Evolutionary conservation across 2,888 invertebrate genomes (phyloP), one percentile per base, ranked within the genome.

Genomic region (Gastracanthus pulcherrimus): DNA sequence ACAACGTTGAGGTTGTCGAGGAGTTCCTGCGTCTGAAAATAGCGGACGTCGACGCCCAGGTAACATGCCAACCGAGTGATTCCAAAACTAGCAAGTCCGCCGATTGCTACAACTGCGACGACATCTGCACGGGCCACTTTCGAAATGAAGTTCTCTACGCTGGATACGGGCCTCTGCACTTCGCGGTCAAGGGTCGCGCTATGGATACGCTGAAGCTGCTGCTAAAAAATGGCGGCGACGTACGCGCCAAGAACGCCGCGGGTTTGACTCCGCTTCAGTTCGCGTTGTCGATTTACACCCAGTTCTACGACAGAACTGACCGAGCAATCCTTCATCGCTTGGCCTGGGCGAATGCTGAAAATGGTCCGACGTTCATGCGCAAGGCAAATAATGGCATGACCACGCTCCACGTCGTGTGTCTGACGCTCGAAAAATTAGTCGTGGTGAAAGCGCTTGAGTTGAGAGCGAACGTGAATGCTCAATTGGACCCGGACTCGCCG

Each of bases 141-240:
- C 34, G 31, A 13, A 19, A n/a, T 9, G 34, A 34, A 3, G 62
- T 34, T 1, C 36, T 16, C 31, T 62, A 31, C n/a, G 31, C 62
- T 13, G 78, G 78, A n/a, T 78, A 36, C 29, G 41, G 62, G 4
- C 51, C 78, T 1, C 36, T 78, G 16, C 78, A 78, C 45, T 48
- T 78, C 13, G 71, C 78, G 3, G 51, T 31, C n/a, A 23, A 26
- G 7, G 48, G 70, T 51, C 34, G 34, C 4, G 9, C 26, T 3
- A 0, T 51, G 0, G 36, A 78, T 9, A 31, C 31, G 3, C 26
- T 64, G 6, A 9, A 38, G 19, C 0, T 78, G 16, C 78, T 78
- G 0, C 5, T 78, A 1, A 64, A 16, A 0, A 9, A 64, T 29
- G 71, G 71, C 0, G 70, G 62, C 4, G 13, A 71, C 16, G n/a